Evolutionary conservation across 2,888 invertebrate genomes (phyloP), one percentile per base, ranked within the genome.

Genomic region (Eupithecia inturbata): DNA sequence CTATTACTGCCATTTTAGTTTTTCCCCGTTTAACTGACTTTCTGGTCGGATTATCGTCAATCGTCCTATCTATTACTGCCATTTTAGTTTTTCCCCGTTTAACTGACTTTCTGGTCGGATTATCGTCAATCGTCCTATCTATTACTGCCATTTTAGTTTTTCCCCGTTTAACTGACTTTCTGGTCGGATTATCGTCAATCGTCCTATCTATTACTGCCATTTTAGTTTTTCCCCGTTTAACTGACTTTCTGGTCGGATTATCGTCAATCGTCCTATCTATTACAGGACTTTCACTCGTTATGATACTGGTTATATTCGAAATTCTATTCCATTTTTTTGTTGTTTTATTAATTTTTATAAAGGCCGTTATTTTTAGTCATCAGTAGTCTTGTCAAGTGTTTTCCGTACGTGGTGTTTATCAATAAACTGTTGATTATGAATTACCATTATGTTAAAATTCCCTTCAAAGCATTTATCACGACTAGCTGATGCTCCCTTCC

Each of bases 21-120:
- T 64, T 19, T 10, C 6, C 62, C 70, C 19, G n/a, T 62, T 33
- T 60, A 41, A 28, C 62, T 26, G 28, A 26, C 64, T 36, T 19
- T 64, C 39, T 33, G 33, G 39, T 39, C 7, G 22, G 64, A 64
- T 14, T 22, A 39, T 22, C 14, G 64, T 39, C 64, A 36, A 33
- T 19, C 14, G 33, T 31, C 4, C n/a, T 63, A n/a, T 63, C 16
- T 33, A 31, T 7, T 36, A 14, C n/a, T 33, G n/a, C 31, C 63
- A 45, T 57, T 68, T 73, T 39, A 9, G 28, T 62, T 63, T 64
- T 19, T 10, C 6, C 62, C 70, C 19, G n/a, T 62, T 33, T 60
- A 41, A 28, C 62, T 26, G 28, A 26, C 64, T 36, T 19, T 64
- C 39, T 33, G 33, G 39, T 39, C 7, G 22, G 64, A 64, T 14